phyloP scores from a whole-genome alignment of 2,888 invertebrate genomes.

The Dusona sp. region DNA sequence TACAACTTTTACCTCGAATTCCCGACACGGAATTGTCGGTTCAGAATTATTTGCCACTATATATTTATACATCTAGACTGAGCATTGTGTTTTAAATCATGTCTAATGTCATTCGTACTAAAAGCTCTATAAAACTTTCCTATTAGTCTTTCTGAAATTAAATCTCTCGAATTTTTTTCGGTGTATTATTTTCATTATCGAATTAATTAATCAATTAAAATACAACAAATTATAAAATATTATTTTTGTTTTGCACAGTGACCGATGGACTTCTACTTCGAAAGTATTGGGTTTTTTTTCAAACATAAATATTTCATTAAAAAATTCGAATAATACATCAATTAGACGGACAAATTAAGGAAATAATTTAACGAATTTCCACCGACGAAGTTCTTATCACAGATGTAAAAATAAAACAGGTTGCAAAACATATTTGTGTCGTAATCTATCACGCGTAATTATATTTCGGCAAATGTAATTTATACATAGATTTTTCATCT shows the following conservation, averaged over 20 bases:
- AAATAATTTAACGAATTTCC: not conserved
- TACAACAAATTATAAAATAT: not conserved
- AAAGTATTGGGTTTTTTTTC: not conserved
- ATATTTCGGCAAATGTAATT: not conserved
- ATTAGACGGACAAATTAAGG: not conserved
- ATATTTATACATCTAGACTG: slow-evolving; percentile 2
- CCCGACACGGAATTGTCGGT: slow-evolving; percentile 56
- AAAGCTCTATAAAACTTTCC: slow-evolving; percentile 25
- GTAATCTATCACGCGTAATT: not conserved
- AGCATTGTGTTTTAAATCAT: slow-evolving; percentile 37
- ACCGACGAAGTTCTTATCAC: not conserved
- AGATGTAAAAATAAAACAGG: not conserved
- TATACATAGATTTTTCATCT: not conserved
- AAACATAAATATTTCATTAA: not conserved
- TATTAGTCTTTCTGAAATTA: not conserved
- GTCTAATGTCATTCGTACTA: slow-evolving; percentile 29
- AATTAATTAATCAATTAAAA: not conserved
- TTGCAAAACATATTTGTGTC: not conserved
- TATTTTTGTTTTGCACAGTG: not conserved
- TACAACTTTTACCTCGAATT: slow-evolving; percentile 55
- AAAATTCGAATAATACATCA: not conserved
- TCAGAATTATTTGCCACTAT: slow-evolving; percentile 52
- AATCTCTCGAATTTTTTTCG: not conserved
- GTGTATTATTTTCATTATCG: not conserved
- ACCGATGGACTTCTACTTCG: not conserved